Percentiles rank a stretch among this genome's conserved stretches.
Conservation (phyloP, 2,888 invertebrate species). For the Spisula solida region DNA sequence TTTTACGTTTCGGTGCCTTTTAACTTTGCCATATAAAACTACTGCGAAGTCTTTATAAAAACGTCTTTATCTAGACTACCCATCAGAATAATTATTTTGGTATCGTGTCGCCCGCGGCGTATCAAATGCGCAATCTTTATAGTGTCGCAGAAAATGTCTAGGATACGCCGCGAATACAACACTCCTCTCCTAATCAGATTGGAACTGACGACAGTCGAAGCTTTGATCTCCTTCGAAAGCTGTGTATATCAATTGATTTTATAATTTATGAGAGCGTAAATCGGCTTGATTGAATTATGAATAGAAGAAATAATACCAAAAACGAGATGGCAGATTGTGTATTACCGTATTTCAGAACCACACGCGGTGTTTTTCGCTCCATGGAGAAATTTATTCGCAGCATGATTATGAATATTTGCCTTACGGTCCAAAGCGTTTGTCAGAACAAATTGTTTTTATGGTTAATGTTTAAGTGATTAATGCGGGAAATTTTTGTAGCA, state of each 20-base stretch:
- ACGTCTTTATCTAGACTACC: not conserved
- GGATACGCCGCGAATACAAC: not conserved
- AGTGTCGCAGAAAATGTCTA: not conserved
- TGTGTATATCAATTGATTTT: not conserved
- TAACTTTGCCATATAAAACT: too few relatives aligned
- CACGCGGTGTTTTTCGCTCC: not conserved
- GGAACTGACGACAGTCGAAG: not conserved
- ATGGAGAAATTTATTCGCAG: not conserved
- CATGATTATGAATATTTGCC: not conserved
- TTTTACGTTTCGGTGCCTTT: too few relatives aligned
- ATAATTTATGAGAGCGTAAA: conserved; percentile 20
- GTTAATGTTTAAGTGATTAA: too few relatives aligned
- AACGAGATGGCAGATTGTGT: not conserved
- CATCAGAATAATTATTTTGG: not conserved
- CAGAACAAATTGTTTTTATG: too few relatives aligned
- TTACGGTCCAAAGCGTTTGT: not conserved
- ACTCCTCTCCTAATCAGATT: not conserved
- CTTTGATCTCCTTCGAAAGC: not conserved
- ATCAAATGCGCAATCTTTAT: not conserved
- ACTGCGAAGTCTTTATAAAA: not conserved
- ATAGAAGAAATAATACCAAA: not conserved
- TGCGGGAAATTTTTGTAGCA: too few relatives aligned
- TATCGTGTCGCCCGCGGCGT: not conserved
- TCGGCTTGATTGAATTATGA: conserved; percentile 12
- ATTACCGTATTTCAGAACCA: not conserved